Percentiles rank a stretch among this genome's conserved stretches.
Conservation (phyloP, 1,140 invertebrate genomes). For the Telenomus remus region DNA sequence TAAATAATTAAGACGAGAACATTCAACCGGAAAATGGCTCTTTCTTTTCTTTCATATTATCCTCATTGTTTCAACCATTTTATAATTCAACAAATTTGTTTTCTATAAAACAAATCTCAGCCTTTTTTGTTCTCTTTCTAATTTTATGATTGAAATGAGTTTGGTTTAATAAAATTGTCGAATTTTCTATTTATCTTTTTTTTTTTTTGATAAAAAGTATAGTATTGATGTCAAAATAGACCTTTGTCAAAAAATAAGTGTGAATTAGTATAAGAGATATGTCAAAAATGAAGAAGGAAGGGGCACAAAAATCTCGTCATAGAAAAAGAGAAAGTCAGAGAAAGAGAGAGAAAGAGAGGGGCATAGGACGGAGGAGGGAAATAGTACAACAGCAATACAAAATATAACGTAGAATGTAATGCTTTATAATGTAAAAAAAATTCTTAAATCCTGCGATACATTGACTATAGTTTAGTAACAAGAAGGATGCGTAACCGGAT, state of each 20-base stretch:
- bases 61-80: neutral
- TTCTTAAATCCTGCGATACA: slow-evolving; percentile 44
- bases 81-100: no score
- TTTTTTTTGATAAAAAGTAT: neutral
- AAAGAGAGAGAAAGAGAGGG: slow-evolving; percentile 1
- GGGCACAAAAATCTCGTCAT: slow-evolving; percentile 9
- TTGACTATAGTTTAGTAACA: slow-evolving; percentile 52
- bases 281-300: slow-evolving; percentile 39
- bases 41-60: no score
- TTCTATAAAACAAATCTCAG: no score
- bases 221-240: slow-evolving; percentile 32
- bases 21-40: slow-evolving; percentile 24
- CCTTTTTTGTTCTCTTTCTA: no score
- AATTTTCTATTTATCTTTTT: no score
- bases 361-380: neutral
- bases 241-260: slow-evolving; percentile 30
- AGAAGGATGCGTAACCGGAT: slow-evolving; percentile 56
- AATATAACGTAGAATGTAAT: slow-evolving; percentile 30
- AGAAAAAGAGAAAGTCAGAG: slow-evolving; percentile 3
- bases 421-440: slow-evolving; percentile 40
- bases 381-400: slow-evolving; percentile 31
- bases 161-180: no score
- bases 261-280: slow-evolving; percentile 33
- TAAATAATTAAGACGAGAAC: slow-evolving; percentile 48
- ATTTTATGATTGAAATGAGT: no score